These are phyloP conservation scores for Peromyscus polionotus DNA, from an alignment of 2,113 vertebrate genomes.

Conservation along the genomic window DNA sequence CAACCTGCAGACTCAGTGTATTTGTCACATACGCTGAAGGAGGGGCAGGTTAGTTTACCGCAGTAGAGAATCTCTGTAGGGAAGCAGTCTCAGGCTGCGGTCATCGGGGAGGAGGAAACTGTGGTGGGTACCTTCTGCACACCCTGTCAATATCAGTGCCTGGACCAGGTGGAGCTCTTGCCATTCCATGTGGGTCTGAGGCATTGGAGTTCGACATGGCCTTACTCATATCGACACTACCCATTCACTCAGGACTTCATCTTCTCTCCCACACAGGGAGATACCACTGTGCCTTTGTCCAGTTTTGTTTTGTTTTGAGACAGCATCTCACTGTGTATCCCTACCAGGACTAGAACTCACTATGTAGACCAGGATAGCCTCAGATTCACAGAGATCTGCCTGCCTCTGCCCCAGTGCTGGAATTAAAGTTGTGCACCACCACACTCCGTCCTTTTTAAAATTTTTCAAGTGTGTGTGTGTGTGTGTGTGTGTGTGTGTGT, in stretches of 20 bases:
- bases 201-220: not conserved
- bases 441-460: not conserved
- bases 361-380: not conserved
- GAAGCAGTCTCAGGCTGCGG: not conserved
- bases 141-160: not conserved
- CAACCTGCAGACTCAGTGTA: not conserved
- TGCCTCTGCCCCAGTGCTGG: not conserved
- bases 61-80: not conserved
- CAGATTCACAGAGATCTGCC: not conserved
- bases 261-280: not conserved
- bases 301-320: not conserved
- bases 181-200: not conserved
- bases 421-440: not conserved
- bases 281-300: not conserved
- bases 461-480: not conserved
- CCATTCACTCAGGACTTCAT: not conserved
- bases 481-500: not conserved
- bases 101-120: not conserved
- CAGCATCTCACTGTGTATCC: not conserved
- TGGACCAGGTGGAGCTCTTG: not conserved
- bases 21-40: not conserved
- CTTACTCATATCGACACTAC: not conserved
- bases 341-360: not conserved
- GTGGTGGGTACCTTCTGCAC: not conserved
- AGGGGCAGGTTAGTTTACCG: not conserved